Percentiles rank a stretch among this genome's conserved stretches.
These are phyloP conservation scores for Octomys mimax DNA, from an alignment of 2,797 vertebrate genomes.

Conservation along the genomic window DNA sequence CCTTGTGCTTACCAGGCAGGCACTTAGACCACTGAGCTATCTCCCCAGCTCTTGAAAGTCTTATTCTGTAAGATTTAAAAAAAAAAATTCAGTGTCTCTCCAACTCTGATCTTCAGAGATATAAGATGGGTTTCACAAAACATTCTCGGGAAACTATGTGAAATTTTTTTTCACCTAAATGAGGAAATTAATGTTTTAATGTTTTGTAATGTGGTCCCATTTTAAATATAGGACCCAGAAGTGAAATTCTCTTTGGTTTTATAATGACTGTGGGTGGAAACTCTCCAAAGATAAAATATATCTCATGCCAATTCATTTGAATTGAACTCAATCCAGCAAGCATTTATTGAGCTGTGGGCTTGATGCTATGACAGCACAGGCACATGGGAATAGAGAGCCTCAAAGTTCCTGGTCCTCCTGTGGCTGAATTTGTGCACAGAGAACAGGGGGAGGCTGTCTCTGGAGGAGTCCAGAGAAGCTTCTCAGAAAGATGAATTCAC, in stretches of 20 bases:
- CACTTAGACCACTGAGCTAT: too few relatives aligned
- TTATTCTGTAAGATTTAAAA: neutral
- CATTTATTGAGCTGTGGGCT: slow-evolving; percentile 64
- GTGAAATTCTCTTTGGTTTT: slow-evolving; percentile 59
- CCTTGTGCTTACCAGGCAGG: too few relatives aligned
- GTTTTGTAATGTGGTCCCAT: slow-evolving; percentile 9
- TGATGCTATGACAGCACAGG: neutral
- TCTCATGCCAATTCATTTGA: slow-evolving; percentile 57
- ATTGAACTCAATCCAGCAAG: slow-evolving; percentile 50
- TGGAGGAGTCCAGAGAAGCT: neutral
- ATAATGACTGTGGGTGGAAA: slow-evolving; percentile 60
- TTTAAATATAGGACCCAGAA: slow-evolving; percentile 66
- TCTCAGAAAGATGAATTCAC: slow-evolving; percentile 45
- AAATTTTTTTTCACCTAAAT: slow-evolving; percentile 16
- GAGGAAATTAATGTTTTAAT: neutral
- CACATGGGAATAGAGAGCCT: neutral
- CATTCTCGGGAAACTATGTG: neutral
- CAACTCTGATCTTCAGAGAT: slow-evolving; percentile 21
- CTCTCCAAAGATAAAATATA: slow-evolving; percentile 64
- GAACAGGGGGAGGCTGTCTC: neutral
- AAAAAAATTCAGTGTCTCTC: neutral
- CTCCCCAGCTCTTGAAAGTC: neutral
- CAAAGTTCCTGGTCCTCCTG: neutral
- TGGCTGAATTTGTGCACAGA: neutral
- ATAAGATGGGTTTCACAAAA: neutral